Conservation (phyloP, 2,797 vertebrate genomes). For the Lateolabrax maculatus region DNA sequence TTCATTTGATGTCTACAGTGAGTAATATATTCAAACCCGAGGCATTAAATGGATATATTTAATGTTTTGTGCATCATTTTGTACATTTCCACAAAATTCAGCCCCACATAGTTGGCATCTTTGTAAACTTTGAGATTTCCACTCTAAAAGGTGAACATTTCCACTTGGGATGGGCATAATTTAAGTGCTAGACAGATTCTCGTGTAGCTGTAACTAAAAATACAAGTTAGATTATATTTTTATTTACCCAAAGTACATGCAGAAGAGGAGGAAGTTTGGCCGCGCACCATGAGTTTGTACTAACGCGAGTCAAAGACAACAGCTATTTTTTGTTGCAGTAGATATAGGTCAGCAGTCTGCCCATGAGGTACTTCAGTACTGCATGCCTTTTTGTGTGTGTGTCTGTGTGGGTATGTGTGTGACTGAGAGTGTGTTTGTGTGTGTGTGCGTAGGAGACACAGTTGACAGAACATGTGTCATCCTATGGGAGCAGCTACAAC, state of each 20-base stretch:
- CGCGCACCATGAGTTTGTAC: conserved; percentile 21
- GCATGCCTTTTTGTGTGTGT: conserved; percentile 7
- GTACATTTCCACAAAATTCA: background rate
- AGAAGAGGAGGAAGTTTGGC: background rate
- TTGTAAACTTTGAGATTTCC: no score
- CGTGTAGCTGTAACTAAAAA: background rate
- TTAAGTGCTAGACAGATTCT: background rate
- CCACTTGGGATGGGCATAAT: background rate
- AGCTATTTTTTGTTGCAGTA: conserved; percentile 18
- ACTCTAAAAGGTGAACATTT: background rate
- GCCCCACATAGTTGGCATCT: background rate
- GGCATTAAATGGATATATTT: background rate
- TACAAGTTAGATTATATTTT: background rate
- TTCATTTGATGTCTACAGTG: background rate
- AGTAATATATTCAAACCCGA: no score
- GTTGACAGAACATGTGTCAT: conserved; percentile 47
- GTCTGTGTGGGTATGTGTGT: conserved; percentile 1
- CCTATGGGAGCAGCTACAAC: conserved; percentile 55
- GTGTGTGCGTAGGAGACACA: conserved; percentile 22
- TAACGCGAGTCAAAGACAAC: background rate
- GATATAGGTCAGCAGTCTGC: conserved; percentile 69
- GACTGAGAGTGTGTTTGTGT: conserved; percentile 5
- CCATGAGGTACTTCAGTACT: conserved; percentile 29
- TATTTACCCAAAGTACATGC: background rate
- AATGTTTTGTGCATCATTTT: background rate